A percentile compares a stretch with the other conserved stretches of the same genome.
Evolutionary conservation across 2,113 vertebrate genomes (phyloP).

Genomic region (Gasterosteus aculeatus): DNA sequence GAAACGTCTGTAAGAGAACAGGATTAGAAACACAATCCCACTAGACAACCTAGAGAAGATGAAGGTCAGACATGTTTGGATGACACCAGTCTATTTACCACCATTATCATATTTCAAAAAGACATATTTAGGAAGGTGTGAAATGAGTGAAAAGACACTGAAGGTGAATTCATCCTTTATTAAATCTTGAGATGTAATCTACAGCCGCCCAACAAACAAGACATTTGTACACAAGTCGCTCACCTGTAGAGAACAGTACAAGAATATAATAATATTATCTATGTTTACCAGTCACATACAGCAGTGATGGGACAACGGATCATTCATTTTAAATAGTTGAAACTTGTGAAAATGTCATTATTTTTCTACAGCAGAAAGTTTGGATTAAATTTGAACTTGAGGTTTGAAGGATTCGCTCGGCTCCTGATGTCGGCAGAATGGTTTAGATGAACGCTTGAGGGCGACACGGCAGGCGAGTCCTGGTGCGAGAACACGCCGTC

Average conservation of each 20-base stretch:
- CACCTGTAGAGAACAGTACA: neutral
- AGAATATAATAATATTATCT: too few relatives aligned
- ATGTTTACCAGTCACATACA: slow-evolving; percentile 13
- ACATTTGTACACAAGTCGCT: slow-evolving; percentile 55
- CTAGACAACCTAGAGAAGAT: too few relatives aligned
- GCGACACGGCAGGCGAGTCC: slow-evolving; percentile 7
- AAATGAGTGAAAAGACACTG: neutral
- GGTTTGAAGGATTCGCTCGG: slow-evolving; percentile 6
- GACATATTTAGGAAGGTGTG: neutral
- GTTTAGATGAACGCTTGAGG: slow-evolving; percentile 43
- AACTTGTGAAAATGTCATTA: slow-evolving; percentile 9
- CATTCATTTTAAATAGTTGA: slow-evolving; percentile 62
- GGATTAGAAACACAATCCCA: too few relatives aligned
- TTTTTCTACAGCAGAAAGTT: slow-evolving; percentile 9
- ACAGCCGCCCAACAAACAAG: slow-evolving; percentile 55
- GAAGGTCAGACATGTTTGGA: too few relatives aligned
- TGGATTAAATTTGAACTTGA: neutral
- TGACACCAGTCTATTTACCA: too few relatives aligned
- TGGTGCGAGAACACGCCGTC: neutral
- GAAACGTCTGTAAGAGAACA: too few relatives aligned
- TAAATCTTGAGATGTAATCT: slow-evolving; percentile 53
- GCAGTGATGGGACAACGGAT: slow-evolving; percentile 50
- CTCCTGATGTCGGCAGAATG: slow-evolving; percentile 12
- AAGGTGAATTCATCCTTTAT: slow-evolving; percentile 69
- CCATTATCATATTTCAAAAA: too few relatives aligned